These are phyloP conservation scores for Leptogaster cylindrica DNA, from an alignment of 2,888 invertebrate genomes.

Conservation along the genomic window DNA sequence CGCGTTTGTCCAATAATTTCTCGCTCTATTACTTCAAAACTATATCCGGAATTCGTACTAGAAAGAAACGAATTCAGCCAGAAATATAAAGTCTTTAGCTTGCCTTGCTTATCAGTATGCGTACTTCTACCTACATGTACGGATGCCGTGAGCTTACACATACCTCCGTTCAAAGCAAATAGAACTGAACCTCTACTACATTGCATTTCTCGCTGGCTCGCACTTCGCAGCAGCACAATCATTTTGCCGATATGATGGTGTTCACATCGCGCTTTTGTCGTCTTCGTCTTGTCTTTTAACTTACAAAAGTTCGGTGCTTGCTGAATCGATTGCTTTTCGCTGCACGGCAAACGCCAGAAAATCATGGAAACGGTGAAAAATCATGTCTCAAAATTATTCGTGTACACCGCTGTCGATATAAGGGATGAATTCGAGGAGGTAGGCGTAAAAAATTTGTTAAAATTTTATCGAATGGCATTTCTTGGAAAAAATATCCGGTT, in stretches of 20 bases:
- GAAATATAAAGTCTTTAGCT: too few species aligned
- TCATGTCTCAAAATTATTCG: slow-evolving; percentile 73
- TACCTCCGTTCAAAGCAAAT: too few species aligned
- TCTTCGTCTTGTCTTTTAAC: slow-evolving; percentile 21
- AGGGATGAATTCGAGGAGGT: slow-evolving; percentile 93
- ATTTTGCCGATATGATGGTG: slow-evolving; percentile 43
- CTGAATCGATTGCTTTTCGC: slow-evolving; percentile 25
- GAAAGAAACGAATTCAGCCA: too few species aligned
- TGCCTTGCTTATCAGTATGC: too few species aligned
- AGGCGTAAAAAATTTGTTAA: slow-evolving; percentile 55
- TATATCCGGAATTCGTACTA: too few species aligned
- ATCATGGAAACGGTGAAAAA: slow-evolving; percentile 59
- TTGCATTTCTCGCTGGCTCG: too few species aligned
- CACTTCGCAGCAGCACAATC: neutral
- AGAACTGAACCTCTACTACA: too few species aligned
- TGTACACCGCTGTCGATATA: slow-evolving; percentile 82
- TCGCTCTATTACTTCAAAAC: too few species aligned
- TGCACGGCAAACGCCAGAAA: slow-evolving; percentile 36
- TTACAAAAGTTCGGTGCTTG: slow-evolving; percentile 39
- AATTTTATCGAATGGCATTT: neutral
- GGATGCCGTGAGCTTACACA: too few species aligned
- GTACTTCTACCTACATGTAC: too few species aligned
- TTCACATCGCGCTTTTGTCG: slow-evolving; percentile 29
- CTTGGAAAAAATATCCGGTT: slow-evolving; percentile 20
- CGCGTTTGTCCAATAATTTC: too few species aligned